These are phyloP conservation scores for Lutjanus campechanus DNA, from an alignment of 2,797 vertebrate species.

Conservation along the genomic window DNA sequence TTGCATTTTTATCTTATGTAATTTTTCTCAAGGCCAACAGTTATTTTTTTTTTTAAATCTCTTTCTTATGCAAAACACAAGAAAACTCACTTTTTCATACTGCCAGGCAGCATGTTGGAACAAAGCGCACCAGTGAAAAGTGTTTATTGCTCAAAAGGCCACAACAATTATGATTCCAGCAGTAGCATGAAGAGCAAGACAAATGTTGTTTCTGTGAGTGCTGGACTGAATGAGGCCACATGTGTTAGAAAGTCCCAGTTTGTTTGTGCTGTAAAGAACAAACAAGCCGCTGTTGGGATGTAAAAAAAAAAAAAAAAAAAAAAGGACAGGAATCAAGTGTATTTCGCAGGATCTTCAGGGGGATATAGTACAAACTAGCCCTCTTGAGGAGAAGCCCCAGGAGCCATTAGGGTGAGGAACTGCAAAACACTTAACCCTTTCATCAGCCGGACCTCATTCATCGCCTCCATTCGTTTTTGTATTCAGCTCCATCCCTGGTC, in stretches of 20 bases:
- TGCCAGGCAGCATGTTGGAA: slow-evolving; percentile 18
- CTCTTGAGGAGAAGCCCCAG: slow-evolving; percentile 56
- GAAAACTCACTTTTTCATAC: slow-evolving; percentile 19
- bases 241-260: slow-evolving; percentile 65
- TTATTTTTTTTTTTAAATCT: slow-evolving; percentile 35
- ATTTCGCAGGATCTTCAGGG: slow-evolving; percentile 37
- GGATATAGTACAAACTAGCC: slow-evolving; percentile 36
- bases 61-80: slow-evolving; percentile 44
- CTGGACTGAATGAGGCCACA: slow-evolving; percentile 79
- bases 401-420: slow-evolving; percentile 70
- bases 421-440: slow-evolving; percentile 80
- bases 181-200: slow-evolving; percentile 46
- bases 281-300: slow-evolving; percentile 51
- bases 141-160: slow-evolving; percentile 64
- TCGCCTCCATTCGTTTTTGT: slow-evolving; percentile 49
- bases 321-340: slow-evolving; percentile 38
- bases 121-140: slow-evolving; percentile 37
- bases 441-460: slow-evolving; percentile 60
- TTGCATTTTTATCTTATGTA: slow-evolving; percentile 39
- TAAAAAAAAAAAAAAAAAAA: neutral
- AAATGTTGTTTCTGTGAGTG: slow-evolving; percentile 57
- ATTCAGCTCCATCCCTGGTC: slow-evolving; percentile 60
- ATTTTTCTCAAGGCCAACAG: slow-evolving; percentile 37
- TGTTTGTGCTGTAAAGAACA: slow-evolving; percentile 69
- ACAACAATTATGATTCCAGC: slow-evolving; percentile 58